These are phyloP conservation scores for Girardinichthys multiradiatus DNA, from an alignment of 2,113 vertebrate species.

Conservation along the genomic window DNA sequence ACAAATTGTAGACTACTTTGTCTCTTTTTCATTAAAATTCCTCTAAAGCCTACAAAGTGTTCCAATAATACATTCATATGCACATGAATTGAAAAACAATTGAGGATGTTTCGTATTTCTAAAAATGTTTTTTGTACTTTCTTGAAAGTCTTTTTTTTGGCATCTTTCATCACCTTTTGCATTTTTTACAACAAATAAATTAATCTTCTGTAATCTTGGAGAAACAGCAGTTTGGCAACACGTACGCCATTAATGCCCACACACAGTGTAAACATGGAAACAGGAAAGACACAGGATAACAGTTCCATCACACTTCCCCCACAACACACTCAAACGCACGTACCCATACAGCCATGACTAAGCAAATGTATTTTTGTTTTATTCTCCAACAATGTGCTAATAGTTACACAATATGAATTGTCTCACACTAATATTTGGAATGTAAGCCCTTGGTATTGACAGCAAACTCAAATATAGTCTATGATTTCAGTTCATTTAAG, in stretches of 20 bases:
- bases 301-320: conserved; percentile 55
- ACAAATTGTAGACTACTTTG: background rate
- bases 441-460: background rate
- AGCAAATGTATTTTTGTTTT: conserved; percentile 6
- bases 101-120: background rate
- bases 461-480: background rate
- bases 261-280: conserved; percentile 65
- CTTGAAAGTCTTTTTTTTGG: background rate
- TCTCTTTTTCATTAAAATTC: background rate
- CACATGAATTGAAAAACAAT: background rate
- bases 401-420: background rate
- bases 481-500: background rate
- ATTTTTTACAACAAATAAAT: conserved; percentile 23
- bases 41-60: background rate
- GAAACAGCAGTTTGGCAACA: conserved; percentile 60
- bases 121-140: background rate
- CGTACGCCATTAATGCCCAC: conserved; percentile 58
- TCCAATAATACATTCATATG: background rate
- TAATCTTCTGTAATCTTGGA: conserved; percentile 33
- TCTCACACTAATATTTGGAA: conserved; percentile 12
- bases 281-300: conserved; percentile 57
- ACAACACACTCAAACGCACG: conserved; percentile 20
- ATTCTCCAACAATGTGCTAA: background rate
- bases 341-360: conserved; percentile 6
- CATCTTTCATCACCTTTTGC: background rate